Evolutionary conservation across 2,888 invertebrate genomes (phyloP).

Genomic region (Epicampocera succincta): DNA sequence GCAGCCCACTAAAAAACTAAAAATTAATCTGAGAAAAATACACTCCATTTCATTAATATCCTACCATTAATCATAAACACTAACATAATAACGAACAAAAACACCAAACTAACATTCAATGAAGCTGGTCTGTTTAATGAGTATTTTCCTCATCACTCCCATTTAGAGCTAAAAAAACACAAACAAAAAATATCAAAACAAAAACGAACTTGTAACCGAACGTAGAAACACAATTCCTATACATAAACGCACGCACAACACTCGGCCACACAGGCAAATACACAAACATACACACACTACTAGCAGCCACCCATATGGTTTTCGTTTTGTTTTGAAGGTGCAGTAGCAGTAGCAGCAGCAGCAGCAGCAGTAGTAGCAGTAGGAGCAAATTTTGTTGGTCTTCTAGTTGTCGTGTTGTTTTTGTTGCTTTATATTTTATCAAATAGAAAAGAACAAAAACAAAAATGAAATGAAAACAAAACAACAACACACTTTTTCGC

Average conservation of each 20-base stretch:
- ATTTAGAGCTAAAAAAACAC: not conserved
- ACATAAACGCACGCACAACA: slow-evolving; percentile 8
- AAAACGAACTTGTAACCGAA: slow-evolving; percentile 16
- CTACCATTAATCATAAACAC: slow-evolving; percentile 8
- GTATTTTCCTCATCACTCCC: not conserved
- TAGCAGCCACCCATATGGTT: slow-evolving; percentile 14
- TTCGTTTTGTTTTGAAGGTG: slow-evolving; percentile 23
- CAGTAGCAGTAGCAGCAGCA: slow-evolving; percentile 29
- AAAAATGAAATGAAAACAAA: slow-evolving; percentile 42
- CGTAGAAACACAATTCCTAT: not conserved
- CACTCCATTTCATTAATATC: not conserved
- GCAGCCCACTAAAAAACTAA: not conserved
- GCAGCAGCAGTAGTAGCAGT: slow-evolving; percentile 33
- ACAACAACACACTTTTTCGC: slow-evolving; percentile 70
- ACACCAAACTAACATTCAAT: not conserved
- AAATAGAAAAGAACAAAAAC: slow-evolving; percentile 51
- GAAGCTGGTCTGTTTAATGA: slow-evolving; percentile 1
- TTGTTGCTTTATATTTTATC: slow-evolving; percentile 9
- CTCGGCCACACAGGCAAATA: too few relatives aligned
- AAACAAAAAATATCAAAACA: slow-evolving; percentile 32
- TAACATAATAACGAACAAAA: not conserved
- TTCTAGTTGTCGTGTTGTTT: slow-evolving; percentile 25
- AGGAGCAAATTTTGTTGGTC: slow-evolving; percentile 34
- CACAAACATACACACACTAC: slow-evolving; percentile 6
- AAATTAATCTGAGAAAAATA: not conserved